phyloP scores from a whole-genome alignment of 2,888 invertebrate species.

The Ferrisia virgata region DNA sequence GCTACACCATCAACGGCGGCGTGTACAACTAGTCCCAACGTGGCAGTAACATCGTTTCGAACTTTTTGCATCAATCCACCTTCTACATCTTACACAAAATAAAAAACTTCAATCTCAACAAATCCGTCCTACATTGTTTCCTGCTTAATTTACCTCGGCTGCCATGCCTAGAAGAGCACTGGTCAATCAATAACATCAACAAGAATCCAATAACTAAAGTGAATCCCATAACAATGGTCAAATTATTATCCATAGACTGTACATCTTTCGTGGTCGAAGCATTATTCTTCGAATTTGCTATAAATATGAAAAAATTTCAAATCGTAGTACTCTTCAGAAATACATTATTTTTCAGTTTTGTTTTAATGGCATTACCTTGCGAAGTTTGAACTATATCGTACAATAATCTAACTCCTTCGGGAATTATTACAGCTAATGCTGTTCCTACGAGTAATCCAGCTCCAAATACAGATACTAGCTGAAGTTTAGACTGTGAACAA shows the following conservation, averaged over 20 bases:
- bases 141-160: constrained; percentile 56
- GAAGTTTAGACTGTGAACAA: constrained; percentile 76
- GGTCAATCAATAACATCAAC: constrained; percentile 96
- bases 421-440: constrained; percentile 95
- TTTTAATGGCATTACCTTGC: neutral
- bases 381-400: constrained; percentile 52
- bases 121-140: neutral
- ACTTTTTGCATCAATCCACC: constrained; percentile 50
- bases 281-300: neutral
- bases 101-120: no score
- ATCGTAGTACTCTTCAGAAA: neutral
- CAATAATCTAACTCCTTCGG: constrained; percentile 91
- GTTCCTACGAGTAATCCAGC: constrained; percentile 97
- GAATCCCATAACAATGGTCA: constrained; percentile 82
- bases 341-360: neutral
- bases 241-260: constrained; percentile 55
- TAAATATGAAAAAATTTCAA: neutral
- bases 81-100: constrained; percentile 53
- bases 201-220: constrained; percentile 93
- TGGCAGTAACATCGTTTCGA: constrained; percentile 81
- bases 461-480: constrained; percentile 90
- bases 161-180: constrained; percentile 61
- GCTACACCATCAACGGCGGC: constrained; percentile 98
- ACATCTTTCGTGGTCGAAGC: constrained; percentile 32
- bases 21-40: constrained; percentile 94